phyloP scores from a whole-genome alignment of 37 sponge, comb jelly and placozoan species.

The Eunapius fragilis region DNA sequence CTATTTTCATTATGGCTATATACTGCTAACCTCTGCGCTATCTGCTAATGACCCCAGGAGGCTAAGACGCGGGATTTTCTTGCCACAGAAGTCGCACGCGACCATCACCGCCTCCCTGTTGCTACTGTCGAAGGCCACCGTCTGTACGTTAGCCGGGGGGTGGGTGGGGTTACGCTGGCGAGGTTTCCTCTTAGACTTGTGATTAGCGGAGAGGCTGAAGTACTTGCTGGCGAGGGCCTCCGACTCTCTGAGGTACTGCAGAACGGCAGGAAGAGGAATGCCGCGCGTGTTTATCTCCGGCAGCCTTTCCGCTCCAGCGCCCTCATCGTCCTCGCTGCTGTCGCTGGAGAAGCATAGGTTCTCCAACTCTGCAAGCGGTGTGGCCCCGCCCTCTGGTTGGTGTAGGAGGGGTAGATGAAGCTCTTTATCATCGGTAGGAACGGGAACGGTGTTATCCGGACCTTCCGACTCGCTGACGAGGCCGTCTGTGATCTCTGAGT shows the following conservation, averaged over 20 bases:
- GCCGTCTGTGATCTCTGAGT: not conserved
- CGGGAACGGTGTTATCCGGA: not conserved
- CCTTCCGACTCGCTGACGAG: not conserved
- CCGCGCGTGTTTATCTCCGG: not conserved
- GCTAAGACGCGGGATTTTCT: not conserved
- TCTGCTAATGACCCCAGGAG: not conserved
- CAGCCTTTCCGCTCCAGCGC: not conserved
- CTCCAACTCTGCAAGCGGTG: not conserved
- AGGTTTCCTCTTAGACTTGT: not conserved
- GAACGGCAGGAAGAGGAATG: slow-evolving; percentile 23
- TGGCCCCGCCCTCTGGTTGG: not conserved
- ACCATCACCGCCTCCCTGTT: not conserved
- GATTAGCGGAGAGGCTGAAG: slow-evolving; percentile 31
- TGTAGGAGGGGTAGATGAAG: not conserved
- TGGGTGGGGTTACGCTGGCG: not conserved
- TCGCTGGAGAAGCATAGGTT: not conserved
- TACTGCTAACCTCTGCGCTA: not conserved
- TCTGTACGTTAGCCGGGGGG: not conserved
- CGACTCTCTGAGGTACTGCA: slow-evolving; percentile 63
- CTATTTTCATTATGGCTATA: too few relatives aligned
- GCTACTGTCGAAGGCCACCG: not conserved
- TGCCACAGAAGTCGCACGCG: slow-evolving; percentile 49
- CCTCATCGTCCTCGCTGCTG: not conserved
- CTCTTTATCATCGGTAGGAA: not conserved
- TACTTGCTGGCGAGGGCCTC: slow-evolving; percentile 43